Percentiles rank a stretch among this genome's conserved stretches.
phyloP scores from a whole-genome alignment of 1,140 invertebrate species.

The Drosophila truncata region DNA sequence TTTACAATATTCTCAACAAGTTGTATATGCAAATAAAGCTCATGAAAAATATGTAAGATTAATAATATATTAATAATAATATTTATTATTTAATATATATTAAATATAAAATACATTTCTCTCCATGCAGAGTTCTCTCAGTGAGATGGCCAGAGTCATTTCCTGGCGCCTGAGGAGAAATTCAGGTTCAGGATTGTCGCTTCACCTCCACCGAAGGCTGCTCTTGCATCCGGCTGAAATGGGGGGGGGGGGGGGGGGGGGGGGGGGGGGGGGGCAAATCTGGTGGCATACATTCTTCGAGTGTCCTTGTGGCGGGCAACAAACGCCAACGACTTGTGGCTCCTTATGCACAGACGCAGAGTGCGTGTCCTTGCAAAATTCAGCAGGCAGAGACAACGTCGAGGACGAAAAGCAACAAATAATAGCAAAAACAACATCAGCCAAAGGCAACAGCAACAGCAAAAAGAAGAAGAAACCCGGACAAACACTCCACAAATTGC shows the following conservation, averaged over 20 bases:
- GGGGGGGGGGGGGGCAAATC: constrained; percentile 13
- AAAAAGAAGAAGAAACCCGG: constrained; percentile 7
- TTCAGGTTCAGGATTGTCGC: constrained; percentile 57
- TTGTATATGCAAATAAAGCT: too few species aligned
- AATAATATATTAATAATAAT: too few species aligned
- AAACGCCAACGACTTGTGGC: constrained; percentile 60
- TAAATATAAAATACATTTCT: not conserved
- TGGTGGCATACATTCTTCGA: constrained; percentile 43
- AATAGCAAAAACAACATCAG: constrained; percentile 23
- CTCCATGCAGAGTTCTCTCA: not conserved
- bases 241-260: not conserved
- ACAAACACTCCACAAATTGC: constrained; percentile 51
- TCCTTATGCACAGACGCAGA: constrained; percentile 39
- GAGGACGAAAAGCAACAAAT: constrained; percentile 55
- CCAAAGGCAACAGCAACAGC: constrained; percentile 1
- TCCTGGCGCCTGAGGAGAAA: constrained; percentile 19
- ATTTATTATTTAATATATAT: not conserved
- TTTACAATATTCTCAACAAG: not conserved
- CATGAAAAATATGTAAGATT: not conserved
- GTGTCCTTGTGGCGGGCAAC: constrained; percentile 60
- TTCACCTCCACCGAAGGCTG: constrained; percentile 61
- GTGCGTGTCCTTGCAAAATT: constrained; percentile 60
- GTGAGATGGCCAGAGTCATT: not conserved
- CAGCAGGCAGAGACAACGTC: constrained; percentile 57
- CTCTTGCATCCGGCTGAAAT: constrained; percentile 26